Evolutionary conservation across 2,797 vertebrate species (phyloP), one percentile per base, ranked within the genome.

Genomic region (Glossophaga mutica): DNA sequence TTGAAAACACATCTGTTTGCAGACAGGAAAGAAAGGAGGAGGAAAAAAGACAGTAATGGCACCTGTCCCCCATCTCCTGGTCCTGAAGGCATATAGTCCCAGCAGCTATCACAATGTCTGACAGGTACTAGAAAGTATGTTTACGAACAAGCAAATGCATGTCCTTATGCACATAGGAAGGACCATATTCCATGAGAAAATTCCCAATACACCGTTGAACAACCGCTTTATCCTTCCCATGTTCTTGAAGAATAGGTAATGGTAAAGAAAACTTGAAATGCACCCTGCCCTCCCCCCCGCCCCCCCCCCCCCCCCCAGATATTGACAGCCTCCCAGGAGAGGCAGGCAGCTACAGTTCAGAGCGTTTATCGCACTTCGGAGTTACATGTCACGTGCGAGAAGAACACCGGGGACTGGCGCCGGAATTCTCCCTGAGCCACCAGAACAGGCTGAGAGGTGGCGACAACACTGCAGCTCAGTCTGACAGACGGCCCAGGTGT

Each of bases 331-430:
- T 15, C 48, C 8, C 34, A 16, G 65, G 32, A 67, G 29, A 46
- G 24, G 65, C 19, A 50, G 34, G 26, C 22, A 2, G 14, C 37
- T 42, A 14, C 0, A 39, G 55, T 11, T 76, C n/a, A 42, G 16
- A 12, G 29, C 0, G 2, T 29, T 32, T 71, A 29, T 55, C 14
- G 87, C 62, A 11, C 55, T 32, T 65, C 16, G 22, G 14, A 14
- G 22, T 32, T 59, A 34, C 4, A 6, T 2, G 34, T 16, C 50
- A 34, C 0, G 0, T 29, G 62, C 32, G 76, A 62, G 42, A 52
- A 37, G 18, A 24, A 10, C 44, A 6, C 37, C 9, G 48, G 0
- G 5, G 1, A 52, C 15, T 3, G 42, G 83, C 4, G 0, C 22
- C 4, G 14, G 14, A 65, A n/a, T 71, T 78, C 37, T 32, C 21